phyloP scores from a whole-genome alignment of 2,888 invertebrate species.

The Ophion obscuratus region DNA sequence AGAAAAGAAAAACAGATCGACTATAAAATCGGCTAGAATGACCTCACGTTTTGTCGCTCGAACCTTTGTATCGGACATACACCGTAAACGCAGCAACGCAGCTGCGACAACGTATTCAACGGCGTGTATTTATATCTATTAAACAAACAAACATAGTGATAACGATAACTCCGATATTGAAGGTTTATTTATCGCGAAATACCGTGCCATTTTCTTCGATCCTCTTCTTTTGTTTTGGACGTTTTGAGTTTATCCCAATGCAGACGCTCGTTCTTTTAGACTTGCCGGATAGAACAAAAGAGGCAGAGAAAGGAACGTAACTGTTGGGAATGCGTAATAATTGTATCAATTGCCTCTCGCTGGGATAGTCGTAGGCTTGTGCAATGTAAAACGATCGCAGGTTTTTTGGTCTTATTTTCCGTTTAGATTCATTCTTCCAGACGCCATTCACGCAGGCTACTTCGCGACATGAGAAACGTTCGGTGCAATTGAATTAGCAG shows the following conservation, averaged over 20 bases:
- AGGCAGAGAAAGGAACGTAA: slow-evolving; percentile 25
- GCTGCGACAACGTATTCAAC: slow-evolving; percentile 50
- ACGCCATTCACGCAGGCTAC: slow-evolving; percentile 4
- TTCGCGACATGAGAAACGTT: neutral
- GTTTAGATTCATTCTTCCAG: neutral
- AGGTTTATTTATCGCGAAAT: slow-evolving; percentile 47
- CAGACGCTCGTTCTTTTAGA: slow-evolving; percentile 4
- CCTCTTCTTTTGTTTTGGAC: slow-evolving; percentile 14
- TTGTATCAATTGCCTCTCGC: slow-evolving; percentile 56
- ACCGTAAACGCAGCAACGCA: slow-evolving; percentile 31
- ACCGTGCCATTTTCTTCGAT: slow-evolving; percentile 60
- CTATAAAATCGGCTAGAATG: slow-evolving; percentile 59
- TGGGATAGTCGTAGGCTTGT: slow-evolving; percentile 71
- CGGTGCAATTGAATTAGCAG: neutral
- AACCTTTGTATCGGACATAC: neutral
- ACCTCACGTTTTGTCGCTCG: slow-evolving; percentile 52
- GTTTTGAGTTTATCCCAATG: no score
- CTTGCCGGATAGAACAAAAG: slow-evolving; percentile 2
- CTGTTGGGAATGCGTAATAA: slow-evolving; percentile 40
- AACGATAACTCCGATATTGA: slow-evolving; percentile 63
- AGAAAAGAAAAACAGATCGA: slow-evolving; percentile 47
- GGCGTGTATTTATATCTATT: slow-evolving; percentile 57
- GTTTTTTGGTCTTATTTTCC: neutral
- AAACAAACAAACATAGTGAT: slow-evolving; percentile 53
- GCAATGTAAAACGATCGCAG: slow-evolving; percentile 66